phyloP scores from a whole-genome alignment of 2,888 invertebrate species.

The Thereva nobilitata region DNA sequence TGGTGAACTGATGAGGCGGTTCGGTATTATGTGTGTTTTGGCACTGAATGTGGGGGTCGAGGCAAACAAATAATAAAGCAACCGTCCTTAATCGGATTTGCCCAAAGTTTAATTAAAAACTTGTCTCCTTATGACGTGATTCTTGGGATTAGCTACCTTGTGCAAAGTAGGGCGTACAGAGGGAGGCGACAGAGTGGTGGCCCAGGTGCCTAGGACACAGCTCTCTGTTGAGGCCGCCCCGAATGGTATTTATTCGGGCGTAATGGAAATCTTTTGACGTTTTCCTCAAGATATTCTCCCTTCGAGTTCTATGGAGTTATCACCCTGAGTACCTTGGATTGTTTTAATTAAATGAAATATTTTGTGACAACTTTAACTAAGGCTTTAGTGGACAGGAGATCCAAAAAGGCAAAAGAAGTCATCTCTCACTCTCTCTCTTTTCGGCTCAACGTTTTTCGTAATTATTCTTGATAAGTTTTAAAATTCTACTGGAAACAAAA shows the following conservation, averaged over 20 bases:
- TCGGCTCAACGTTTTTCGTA: too few species aligned
- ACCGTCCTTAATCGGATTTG: conserved; percentile 27
- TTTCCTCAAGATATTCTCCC: conserved; percentile 9
- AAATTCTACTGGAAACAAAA: conserved; percentile 1
- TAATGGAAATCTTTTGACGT: conserved; percentile 30
- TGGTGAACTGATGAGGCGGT: background rate
- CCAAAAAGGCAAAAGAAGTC: background rate
- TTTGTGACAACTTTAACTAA: conserved; percentile 32
- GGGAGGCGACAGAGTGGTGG: too few species aligned
- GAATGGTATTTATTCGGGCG: conserved; percentile 10
- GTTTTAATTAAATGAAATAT: conserved; percentile 34
- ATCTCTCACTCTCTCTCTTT: too few species aligned
- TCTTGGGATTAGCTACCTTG: conserved; percentile 30
- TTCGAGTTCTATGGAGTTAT: conserved; percentile 8
- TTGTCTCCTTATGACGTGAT: conserved; percentile 35
- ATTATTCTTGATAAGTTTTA: conserved; percentile 5
- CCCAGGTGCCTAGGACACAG: too few species aligned
- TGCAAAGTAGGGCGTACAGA: too few species aligned
- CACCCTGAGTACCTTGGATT: conserved; percentile 10
- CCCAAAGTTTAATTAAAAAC: conserved; percentile 37
- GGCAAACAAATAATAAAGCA: conserved; percentile 24
- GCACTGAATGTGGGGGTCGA: too few species aligned
- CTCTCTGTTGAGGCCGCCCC: conserved; percentile 12
- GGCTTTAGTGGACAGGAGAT: conserved; percentile 11
- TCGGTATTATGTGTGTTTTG: too few species aligned